These are phyloP conservation scores for Pseudanteris insignis DNA, from an alignment of 2,888 invertebrate genomes.

Conservation along the genomic window DNA sequence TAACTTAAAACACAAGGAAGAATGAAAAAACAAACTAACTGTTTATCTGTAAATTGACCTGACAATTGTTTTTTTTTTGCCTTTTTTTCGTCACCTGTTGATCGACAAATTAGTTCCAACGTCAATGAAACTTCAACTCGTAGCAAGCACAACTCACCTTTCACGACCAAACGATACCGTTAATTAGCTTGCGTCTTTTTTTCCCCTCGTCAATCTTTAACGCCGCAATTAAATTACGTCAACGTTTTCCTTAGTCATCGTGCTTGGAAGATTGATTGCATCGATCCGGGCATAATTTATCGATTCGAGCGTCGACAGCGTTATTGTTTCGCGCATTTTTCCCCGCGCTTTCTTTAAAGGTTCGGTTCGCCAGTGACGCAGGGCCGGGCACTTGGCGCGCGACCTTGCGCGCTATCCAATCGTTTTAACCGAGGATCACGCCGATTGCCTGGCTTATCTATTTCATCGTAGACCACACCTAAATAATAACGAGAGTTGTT, in stretches of 20 bases:
- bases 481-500: slow-evolving; percentile 33
- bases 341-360: slow-evolving; percentile 18
- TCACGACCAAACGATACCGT: neutral
- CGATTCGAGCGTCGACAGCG: slow-evolving; percentile 1
- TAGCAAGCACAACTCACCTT: neutral
- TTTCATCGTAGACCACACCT: slow-evolving; percentile 42
- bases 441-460: too few species aligned
- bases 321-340: slow-evolving; percentile 15
- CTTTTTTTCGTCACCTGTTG: too few species aligned
- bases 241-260: slow-evolving; percentile 15
- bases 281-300: slow-evolving; percentile 7
- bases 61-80: too few species aligned
- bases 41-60: too few species aligned
- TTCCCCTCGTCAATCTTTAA: neutral
- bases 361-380: slow-evolving; percentile 7
- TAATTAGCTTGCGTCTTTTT: neutral
- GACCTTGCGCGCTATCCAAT: slow-evolving; percentile 37
- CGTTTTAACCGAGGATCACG: too few species aligned
- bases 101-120: too few species aligned
- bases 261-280: slow-evolving; percentile 7
- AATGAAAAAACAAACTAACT: too few species aligned
- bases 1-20: too few species aligned
- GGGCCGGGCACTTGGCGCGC: slow-evolving; percentile 1
- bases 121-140: slow-evolving; percentile 2
- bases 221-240: slow-evolving; percentile 5